A percentile compares a stretch with the other conserved stretches of the same genome.
phyloP scores from a whole-genome alignment of 2,888 invertebrate genomes.

The Stomorhina lunata region DNA sequence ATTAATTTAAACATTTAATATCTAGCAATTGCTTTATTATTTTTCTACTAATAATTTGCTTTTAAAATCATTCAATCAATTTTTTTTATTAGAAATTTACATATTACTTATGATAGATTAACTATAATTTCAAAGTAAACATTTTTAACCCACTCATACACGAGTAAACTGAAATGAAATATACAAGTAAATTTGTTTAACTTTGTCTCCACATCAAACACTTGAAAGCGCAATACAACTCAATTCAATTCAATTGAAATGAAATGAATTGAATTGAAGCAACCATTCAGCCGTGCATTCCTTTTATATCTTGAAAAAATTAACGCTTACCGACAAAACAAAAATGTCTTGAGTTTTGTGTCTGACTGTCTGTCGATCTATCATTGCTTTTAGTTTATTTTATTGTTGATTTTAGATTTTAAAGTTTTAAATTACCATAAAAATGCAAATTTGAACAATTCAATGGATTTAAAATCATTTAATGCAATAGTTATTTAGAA shows the following conservation, averaged over 20 bases:
- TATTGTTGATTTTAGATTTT: conserved; percentile 21
- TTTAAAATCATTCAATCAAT: not conserved
- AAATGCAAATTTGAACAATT: conserved; percentile 46
- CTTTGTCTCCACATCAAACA: not conserved
- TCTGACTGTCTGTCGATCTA: not conserved
- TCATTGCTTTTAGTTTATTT: not conserved
- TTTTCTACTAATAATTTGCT: not conserved
- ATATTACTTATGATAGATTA: not conserved
- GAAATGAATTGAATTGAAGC: not conserved
- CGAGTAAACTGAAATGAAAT: conserved; percentile 9
- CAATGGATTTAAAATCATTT: conserved; percentile 23
- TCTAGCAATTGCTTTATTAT: not conserved
- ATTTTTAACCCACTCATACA: not conserved
- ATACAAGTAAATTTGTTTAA: not conserved
- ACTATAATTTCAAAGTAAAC: not conserved
- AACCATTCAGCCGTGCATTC: not conserved
- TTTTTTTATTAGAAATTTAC: no score
- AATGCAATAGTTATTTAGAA: conserved; percentile 32
- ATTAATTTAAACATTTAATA: no score
- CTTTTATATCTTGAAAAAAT: conserved; percentile 2
- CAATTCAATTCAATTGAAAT: not conserved
- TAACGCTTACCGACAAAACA: conserved; percentile 22
- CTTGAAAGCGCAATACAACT: conserved; percentile 13
- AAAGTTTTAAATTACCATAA: conserved; percentile 43
- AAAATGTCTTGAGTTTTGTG: not conserved